Conservation (phyloP, 2,797 vertebrate genomes). For the Percopsis omiscomaycus region DNA sequence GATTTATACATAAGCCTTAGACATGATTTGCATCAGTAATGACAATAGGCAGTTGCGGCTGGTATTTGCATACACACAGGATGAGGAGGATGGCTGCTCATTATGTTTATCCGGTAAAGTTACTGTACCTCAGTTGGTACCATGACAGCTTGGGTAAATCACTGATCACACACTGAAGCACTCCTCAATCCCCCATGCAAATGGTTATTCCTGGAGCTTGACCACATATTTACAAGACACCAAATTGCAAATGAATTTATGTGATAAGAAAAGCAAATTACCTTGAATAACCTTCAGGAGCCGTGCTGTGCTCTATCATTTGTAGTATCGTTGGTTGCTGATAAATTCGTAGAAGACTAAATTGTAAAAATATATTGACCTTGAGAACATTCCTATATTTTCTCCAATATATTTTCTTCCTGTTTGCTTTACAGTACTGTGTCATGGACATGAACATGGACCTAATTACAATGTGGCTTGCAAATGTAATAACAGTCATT, state of each 20-base stretch:
- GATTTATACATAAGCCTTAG: conserved; percentile 44
- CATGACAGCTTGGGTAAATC: conserved; percentile 30
- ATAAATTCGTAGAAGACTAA: conserved; percentile 9
- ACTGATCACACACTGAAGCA: conserved; percentile 16
- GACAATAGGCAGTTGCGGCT: conserved; percentile 46
- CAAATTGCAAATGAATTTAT: conserved; percentile 41
- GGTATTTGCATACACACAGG: conserved; percentile 58
- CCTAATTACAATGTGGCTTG: not conserved
- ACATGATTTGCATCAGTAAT: conserved; percentile 60
- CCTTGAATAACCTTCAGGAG: conserved; percentile 63
- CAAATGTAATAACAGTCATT: not conserved
- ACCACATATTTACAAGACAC: conserved; percentile 59
- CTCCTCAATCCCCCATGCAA: conserved; percentile 49
- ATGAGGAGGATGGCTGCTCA: conserved; percentile 24
- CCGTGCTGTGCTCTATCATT: conserved; percentile 25
- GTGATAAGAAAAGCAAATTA: conserved; percentile 60
- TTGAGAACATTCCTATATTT: conserved; percentile 7
- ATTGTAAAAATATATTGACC: conserved; percentile 26
- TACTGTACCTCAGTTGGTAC: conserved; percentile 43
- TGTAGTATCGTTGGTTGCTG: not conserved
- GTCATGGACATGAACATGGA: not conserved
- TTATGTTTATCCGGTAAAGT: conserved; percentile 34
- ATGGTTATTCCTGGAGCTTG: conserved; percentile 49
- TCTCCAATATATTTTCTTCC: conserved; percentile 2
- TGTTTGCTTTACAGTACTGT: conserved; percentile 2